Percentiles rank a stretch among this genome's conserved stretches.
Evolutionary conservation across 2,113 vertebrate species (phyloP).

Genomic region (Oceanites oceanicus): DNA sequence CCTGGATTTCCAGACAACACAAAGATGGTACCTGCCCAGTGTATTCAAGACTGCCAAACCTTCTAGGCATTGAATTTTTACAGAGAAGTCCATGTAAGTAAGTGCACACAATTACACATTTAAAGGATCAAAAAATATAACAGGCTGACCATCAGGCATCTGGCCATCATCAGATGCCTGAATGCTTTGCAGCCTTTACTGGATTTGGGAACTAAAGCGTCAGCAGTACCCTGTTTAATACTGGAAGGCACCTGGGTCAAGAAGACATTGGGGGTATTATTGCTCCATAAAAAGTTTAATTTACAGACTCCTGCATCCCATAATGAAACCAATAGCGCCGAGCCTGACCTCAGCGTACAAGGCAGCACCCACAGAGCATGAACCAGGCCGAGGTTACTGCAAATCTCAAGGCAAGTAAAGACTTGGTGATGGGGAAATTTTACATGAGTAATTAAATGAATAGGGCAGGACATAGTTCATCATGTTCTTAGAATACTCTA

Average conservation of each 20-base stretch:
- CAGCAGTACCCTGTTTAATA: neutral
- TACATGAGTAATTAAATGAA: neutral
- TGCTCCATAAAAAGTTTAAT: neutral
- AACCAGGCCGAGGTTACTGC: neutral
- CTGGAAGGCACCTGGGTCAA: neutral
- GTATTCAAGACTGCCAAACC: neutral
- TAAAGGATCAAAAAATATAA: neutral
- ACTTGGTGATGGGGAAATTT: neutral
- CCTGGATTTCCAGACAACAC: neutral
- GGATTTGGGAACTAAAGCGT: neutral
- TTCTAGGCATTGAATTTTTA: neutral
- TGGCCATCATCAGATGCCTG: neutral
- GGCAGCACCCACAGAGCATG: neutral
- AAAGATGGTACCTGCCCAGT: neutral
- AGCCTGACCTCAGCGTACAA: neutral
- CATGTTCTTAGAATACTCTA: neutral
- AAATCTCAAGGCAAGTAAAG: neutral
- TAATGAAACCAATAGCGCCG: neutral
- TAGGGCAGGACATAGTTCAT: neutral
- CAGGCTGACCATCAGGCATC: neutral
- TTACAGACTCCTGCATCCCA: neutral
- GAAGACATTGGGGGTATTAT: neutral
- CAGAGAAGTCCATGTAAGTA: neutral
- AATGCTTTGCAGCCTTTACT: neutral
- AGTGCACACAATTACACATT: neutral